Evolutionary conservation across 2,888 invertebrate genomes (phyloP).

Genomic region (Tanypteryx hageni): DNA sequence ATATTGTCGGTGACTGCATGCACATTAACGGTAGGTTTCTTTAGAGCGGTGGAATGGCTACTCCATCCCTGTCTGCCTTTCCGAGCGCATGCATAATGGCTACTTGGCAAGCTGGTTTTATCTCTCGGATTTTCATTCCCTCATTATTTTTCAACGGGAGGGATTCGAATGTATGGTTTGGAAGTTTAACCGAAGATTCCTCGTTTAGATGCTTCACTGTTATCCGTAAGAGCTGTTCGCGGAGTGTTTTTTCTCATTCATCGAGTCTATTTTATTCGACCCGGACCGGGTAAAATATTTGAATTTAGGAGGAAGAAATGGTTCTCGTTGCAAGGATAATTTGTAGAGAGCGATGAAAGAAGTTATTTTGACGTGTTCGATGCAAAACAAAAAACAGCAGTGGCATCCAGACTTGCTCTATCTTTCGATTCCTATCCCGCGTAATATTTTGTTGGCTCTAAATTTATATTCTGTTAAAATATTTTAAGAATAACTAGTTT

Average conservation of each 20-base stretch:
- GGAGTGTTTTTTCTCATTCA: constrained; percentile 4
- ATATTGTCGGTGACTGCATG: background rate
- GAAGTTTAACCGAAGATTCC: background rate
- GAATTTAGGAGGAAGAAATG: background rate
- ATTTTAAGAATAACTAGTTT: too few relatives aligned
- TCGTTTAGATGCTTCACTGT: background rate
- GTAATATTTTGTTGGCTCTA: too few relatives aligned
- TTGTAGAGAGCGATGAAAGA: too few relatives aligned
- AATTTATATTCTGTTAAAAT: too few relatives aligned
- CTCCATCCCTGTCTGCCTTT: background rate
- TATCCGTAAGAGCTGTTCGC: background rate
- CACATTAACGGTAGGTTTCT: background rate
- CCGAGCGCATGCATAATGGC: background rate
- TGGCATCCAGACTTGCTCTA: too few relatives aligned
- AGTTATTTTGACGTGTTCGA: too few relatives aligned
- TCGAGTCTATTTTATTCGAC: background rate
- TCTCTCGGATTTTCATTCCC: background rate
- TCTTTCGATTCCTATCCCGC: too few relatives aligned
- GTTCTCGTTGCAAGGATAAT: background rate
- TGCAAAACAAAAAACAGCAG: too few relatives aligned
- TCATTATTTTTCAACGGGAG: background rate
- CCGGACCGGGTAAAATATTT: background rate
- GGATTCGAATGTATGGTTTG: background rate
- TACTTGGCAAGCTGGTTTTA: background rate
- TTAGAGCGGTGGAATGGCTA: background rate